Evolutionary conservation across 1,140 invertebrate genomes (phyloP), one percentile per base, ranked within the genome.

Genomic region (Luehdorfia chinensis): DNA sequence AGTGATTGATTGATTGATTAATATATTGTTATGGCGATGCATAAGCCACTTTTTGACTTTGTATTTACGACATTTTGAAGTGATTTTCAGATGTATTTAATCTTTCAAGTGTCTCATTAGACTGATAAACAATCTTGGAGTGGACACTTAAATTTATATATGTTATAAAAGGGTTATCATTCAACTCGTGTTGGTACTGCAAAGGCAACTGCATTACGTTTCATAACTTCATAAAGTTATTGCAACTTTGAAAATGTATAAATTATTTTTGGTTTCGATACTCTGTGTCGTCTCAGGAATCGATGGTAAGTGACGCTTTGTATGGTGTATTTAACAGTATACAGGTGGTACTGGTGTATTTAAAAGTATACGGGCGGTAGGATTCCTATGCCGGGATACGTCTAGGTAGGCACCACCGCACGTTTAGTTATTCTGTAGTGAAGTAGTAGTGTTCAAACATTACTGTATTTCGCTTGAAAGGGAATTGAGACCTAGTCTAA

Each of bases 71-170:
- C 18, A 36, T 19, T 21, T 36, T 36, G 16, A 36, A 36, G 33
- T 36, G 33, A 36, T 36, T 36, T 36, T 36, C 2, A 36, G 18
- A 13, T 9, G 33, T 21, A 21, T 36, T 36, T 9, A 36, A 36
- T 12, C 33, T 21, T 8, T 7, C 18, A 36, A 36, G 33, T 36
- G 18, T 36, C 15, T 36, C 33, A 36, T 36, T 9, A 18, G 6
- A 36, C n/a, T 19, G 33, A 36, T 36, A 36, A 36, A 36, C 19
- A 36, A 19, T 9, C 18, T 36, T 21, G 12, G 12, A 36, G 33
- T 36, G 33, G 16, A 6, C 18, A 36, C 33, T 36, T 36, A 21
- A 21, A 36, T 19, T 36, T 36, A 12, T 13, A 36, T 15, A 36
- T 16, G 18, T 21, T 36, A 36, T 36, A 36, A 36, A 36, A 21